Base-by-base conservation (phyloP, 2,113 vertebrate species). In the Lepisosteus osseus region DNA sequence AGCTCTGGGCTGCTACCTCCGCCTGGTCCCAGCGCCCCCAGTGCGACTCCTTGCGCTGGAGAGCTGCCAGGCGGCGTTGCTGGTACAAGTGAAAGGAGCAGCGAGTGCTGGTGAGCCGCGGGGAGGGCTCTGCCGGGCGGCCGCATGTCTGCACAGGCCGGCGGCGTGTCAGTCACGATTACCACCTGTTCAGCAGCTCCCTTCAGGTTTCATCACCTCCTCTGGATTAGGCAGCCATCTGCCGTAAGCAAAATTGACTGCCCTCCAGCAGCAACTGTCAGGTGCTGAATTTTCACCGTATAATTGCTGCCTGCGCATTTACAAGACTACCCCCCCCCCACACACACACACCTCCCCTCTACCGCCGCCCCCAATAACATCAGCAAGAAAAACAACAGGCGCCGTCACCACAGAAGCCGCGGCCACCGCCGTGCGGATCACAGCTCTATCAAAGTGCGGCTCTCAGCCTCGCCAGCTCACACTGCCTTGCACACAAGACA, bases 121-220 rank as follows among this genome's bases (percentile, higher is more conserved):
- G 76, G 88, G 0, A 0, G 75, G 82, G 83, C 90, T 91, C 87
- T 89, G 88, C 87, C 88, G 83, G 40, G 17, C 0, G 0, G 80
- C 76, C 84, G 71, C 86, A 70, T 80, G 89, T 83, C 88, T 88
- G 85, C 82, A 76, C 87, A 79, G 86, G 86, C 85, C 78, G 61
- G 87, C 88, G 81, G 66, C 69, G 82, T 91, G 91, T 90, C 92
- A 89, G 81, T 91, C 91, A 89, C 87, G 87, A 92, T 92, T 89
- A 89, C 87, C 87, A 90, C 90, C 90, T 90, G 87, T 89, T 90
- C 82, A 72, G 77, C 74, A 29, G 72, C 79, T 88, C 79, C 86
- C 86, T 87, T 88, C 88, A 83, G 88, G 85, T 87, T 84, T 84
- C 83, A 87, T 90, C 90, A 86, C 90, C 90, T 87, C 74, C 61